Evolutionary conservation across 2,113 vertebrate species (phyloP).

Genomic region (Arizona elegans): DNA sequence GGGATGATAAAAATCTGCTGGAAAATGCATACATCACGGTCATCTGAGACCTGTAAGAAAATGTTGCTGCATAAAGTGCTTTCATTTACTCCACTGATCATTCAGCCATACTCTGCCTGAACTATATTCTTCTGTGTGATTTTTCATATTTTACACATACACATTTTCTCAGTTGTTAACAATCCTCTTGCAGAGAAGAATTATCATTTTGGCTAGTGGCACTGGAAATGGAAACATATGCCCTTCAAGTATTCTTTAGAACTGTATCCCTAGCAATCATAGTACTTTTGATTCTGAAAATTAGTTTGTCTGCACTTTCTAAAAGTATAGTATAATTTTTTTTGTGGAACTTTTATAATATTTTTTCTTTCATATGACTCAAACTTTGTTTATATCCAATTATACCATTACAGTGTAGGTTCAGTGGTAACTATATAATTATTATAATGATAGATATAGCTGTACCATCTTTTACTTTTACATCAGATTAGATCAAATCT

Average conservation of each 20-base stretch:
- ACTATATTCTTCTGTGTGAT: not conserved
- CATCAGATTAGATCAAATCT: too few species aligned
- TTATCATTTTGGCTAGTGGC: not conserved
- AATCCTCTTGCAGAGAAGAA: not conserved
- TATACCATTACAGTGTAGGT: not conserved
- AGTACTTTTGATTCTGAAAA: not conserved
- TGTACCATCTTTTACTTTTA: not conserved
- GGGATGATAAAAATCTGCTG: not conserved
- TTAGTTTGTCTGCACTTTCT: not conserved
- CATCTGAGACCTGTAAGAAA: not conserved
- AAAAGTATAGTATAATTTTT: not conserved
- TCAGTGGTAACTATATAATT: not conserved
- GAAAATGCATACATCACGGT: not conserved
- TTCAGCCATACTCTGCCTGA: not conserved
- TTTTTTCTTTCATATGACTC: not conserved
- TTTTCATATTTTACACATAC: not conserved
- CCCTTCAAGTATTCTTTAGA: not conserved
- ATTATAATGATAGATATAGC: not conserved
- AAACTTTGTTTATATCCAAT: not conserved
- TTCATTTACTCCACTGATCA: not conserved
- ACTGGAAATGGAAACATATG: not conserved
- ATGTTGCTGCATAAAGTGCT: not conserved
- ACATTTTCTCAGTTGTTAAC: not conserved
- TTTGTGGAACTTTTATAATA: not conserved
- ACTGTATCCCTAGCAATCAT: not conserved